A percentile compares a stretch with the other conserved stretches of the same genome.
Conservation (phyloP, 1,140 invertebrate genomes). For the Leptopilina clavipes region DNA sequence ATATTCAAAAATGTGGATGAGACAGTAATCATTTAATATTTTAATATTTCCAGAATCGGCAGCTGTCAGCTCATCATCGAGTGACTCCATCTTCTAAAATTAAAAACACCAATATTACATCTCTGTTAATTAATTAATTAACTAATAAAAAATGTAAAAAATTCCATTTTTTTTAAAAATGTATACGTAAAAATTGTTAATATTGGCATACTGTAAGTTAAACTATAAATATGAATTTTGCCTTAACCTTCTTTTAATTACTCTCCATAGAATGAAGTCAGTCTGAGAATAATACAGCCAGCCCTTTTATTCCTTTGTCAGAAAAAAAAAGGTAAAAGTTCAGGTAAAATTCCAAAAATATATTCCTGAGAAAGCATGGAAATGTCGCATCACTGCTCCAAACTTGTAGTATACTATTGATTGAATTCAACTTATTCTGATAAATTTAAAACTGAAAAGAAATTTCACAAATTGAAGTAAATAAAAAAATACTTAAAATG, state of each 20-base stretch:
- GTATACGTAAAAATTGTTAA: no score
- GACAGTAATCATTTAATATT: conserved; percentile 30
- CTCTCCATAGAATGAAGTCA: background rate
- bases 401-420: no score
- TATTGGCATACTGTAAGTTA: background rate
- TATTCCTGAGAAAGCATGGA: background rate
- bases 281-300: background rate
- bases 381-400: no score
- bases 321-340: background rate
- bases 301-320: conserved; percentile 6
- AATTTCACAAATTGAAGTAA: no score
- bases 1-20: conserved; percentile 2
- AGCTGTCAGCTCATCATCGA: background rate
- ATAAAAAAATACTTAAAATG: no score
- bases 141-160: background rate
- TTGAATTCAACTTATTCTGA: no score
- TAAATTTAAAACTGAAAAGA: no score
- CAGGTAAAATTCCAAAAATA: background rate
- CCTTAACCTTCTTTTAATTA: background rate
- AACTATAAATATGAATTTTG: background rate
- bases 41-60: background rate
- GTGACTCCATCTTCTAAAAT: background rate
- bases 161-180: no score
- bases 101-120: background rate
- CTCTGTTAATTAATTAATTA: background rate